Base-by-base conservation (phyloP, 2,888 invertebrate species). In the Hecatera dysodea region DNA sequence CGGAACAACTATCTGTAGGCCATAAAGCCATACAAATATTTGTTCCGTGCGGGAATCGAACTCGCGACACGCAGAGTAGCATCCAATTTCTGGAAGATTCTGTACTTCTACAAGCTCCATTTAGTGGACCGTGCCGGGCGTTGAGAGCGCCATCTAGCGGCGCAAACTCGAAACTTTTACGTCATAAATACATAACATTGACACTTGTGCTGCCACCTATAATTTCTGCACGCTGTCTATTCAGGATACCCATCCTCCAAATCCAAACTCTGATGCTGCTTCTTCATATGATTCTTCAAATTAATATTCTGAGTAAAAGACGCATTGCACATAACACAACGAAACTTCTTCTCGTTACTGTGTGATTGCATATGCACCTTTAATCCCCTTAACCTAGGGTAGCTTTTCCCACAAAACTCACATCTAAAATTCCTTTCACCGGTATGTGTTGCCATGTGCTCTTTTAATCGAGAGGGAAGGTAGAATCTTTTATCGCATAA, bases 311-410 rank as follows among this genome's bases (percentile, higher is more conserved):
- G 96, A 0, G 96, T 96, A 77, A 97, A 97, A 0, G 96, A 93
- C 0, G 96, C 94, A 19, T 90, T 94, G 72, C 97, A 97, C 53
- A 94, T 17, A 0, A 90, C 85, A 77, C 97, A 97, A 2, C 94
- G 91, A 73, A 93, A 96, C n/a, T 96, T 96, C 67, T 96, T 94
- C 68, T 96, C 96, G 0, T 92, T 94, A 0, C 90, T 94, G 68
- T 97, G 97, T 1, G 96, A 95, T 44, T 97, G 93, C 87, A 96
- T 93, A 82, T 97, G 97, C 0, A 96, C 96, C 19, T 96, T 93
- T n/a, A 95, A 64, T 0, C 93, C 94, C 0, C 94, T 81, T 6
- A 94, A 52, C 7, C 95, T 78, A 0, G 95, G 95, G 60, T 95
- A 95, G 17, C 92, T 93, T 68, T 95, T 95, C 0, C 94, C 95